Evolutionary conservation across 2,888 invertebrate genomes (phyloP), one percentile per base, ranked within the genome.

Genomic region (Acleris laterana): DNA sequence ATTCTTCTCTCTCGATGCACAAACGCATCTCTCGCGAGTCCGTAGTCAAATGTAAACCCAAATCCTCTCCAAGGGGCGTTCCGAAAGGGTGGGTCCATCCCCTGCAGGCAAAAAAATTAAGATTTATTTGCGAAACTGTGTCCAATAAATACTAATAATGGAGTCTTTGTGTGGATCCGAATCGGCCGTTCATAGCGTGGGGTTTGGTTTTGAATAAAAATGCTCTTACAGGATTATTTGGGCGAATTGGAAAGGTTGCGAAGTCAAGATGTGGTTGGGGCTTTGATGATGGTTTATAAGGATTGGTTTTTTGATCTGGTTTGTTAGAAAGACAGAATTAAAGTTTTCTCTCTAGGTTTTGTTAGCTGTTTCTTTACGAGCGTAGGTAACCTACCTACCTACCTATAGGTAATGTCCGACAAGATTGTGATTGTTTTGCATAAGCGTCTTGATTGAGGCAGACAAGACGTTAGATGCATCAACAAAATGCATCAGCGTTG

Each of bases 41-140:
- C 73, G 74, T 75, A 76, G 74, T 73, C 77, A 78, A 85, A 83
- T 86, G 83, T 78, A 52, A 52, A 64, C 62, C 64, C 63, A 63
- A 75, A 76, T 74, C 68, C 67, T 66, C 68, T 58, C 63, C 63
- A 71, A 77, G 77, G 83, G 80, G 83, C 82, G 79, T 84, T 80
- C 82, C 84, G 77, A 80, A 85, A 77, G 90, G 90, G 88, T 85
- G 89, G 89, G 79, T 78, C 83, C 83, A 79, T 74, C 71, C 87
- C 84, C 89, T 90, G 85, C 71, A 84, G 88, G 84, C 78, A 77
- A 89, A 89, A 87, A 90, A 89, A 89, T 82, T 72, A 84, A 87
- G 89, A 91, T 91, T 91, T 90, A 91, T 90, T 84, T 82, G 79
- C 80, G 72, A 82, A 78, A 73, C 74, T 79, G 75, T 76, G 74